phyloP scores from a whole-genome alignment of 2,888 invertebrate species.

The Eupithecia inturbata region DNA sequence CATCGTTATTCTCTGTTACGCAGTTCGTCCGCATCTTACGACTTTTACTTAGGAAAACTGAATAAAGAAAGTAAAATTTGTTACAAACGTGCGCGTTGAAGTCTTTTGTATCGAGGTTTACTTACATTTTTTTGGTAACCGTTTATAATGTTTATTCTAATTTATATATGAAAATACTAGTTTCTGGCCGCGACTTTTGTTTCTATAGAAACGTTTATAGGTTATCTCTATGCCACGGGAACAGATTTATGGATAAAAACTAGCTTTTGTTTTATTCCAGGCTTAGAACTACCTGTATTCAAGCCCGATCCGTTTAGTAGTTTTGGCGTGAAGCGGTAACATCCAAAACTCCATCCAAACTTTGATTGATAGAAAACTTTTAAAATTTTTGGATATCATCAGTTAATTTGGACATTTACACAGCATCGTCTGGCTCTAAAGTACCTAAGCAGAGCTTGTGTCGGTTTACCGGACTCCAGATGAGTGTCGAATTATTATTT shows the following conservation, averaged over 20 bases:
- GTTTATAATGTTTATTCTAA: neutral
- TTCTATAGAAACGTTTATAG: neutral
- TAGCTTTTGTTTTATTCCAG: neutral
- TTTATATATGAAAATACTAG: neutral
- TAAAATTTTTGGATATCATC: too few relatives aligned
- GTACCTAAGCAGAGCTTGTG: too few relatives aligned
- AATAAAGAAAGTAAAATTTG: neutral
- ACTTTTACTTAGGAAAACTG: neutral
- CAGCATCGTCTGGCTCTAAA: too few relatives aligned
- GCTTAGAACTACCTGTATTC: too few relatives aligned
- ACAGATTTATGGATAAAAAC: too few relatives aligned
- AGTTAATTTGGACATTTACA: too few relatives aligned
- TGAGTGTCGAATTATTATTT: too few relatives aligned
- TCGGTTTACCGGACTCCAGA: too few relatives aligned
- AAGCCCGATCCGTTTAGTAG: too few relatives aligned
- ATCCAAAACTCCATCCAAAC: too few relatives aligned
- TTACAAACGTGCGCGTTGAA: slow-evolving; percentile 21
- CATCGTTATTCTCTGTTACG: neutral
- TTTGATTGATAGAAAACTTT: too few relatives aligned
- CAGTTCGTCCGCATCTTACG: neutral
- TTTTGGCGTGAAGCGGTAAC: too few relatives aligned
- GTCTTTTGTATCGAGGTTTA: slow-evolving; percentile 29
- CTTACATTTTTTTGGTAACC: neutral
- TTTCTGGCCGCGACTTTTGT: neutral
- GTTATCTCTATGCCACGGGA: neutral